A percentile compares a stretch with the other conserved stretches of the same genome.
phyloP scores from a whole-genome alignment of 2,113 vertebrate genomes.

The Himantopus leucocephalus region DNA sequence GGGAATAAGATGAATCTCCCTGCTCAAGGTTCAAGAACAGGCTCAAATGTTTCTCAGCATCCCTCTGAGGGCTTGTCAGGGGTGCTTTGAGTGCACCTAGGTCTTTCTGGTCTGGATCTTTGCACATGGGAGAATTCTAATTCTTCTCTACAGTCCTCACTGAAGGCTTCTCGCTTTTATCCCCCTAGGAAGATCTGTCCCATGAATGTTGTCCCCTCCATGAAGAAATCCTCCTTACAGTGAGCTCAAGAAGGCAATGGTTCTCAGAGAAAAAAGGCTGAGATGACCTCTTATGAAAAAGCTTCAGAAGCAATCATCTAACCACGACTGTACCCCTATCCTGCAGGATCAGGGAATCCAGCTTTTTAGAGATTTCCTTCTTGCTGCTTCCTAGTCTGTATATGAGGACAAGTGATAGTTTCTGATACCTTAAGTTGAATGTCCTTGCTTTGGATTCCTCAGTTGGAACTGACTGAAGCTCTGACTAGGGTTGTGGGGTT shows the following conservation, averaged over 20 bases:
- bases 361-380: neutral
- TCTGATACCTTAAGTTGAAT: neutral
- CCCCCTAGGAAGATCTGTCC: neutral
- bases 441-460: neutral
- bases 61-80: neutral
- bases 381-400: neutral
- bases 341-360: neutral
- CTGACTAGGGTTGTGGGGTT: neutral
- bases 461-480: neutral
- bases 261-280: neutral
- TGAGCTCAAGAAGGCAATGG: neutral
- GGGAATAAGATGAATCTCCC: neutral
- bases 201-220: neutral
- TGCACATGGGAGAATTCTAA: neutral
- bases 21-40: neutral
- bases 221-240: neutral
- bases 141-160: neutral
- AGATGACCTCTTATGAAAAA: neutral
- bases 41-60: neutral
- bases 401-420: neutral
- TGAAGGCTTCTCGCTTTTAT: neutral
- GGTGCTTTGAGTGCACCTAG: neutral
- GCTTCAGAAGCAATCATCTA: neutral
- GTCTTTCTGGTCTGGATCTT: neutral
- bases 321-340: rapidly evolving